Conservation (phyloP, 2,113 vertebrate genomes). For the Macrotis lagotis region DNA sequence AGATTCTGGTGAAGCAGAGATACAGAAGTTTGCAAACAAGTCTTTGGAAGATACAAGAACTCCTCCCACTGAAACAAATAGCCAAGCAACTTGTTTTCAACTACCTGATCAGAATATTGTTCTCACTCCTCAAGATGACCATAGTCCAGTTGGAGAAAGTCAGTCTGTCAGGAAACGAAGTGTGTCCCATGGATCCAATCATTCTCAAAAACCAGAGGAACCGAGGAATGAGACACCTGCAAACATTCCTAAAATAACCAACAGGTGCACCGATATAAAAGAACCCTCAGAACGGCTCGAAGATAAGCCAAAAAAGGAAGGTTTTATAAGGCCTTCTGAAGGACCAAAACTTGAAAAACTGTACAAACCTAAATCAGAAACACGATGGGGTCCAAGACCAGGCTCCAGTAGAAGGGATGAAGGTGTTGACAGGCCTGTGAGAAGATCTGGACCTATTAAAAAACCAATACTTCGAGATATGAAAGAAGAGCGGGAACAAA, state of each 20-base stretch:
- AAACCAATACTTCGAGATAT: conserved; percentile 97
- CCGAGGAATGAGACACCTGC: conserved; percentile 86
- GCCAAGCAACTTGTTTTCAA: conserved; percentile 84
- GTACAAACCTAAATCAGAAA: conserved; percentile 93
- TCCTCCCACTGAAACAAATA: conserved; percentile 83
- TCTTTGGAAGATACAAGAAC: conserved; percentile 87
- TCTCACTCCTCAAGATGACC: conserved; percentile 85
- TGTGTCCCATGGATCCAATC: conserved; percentile 92
- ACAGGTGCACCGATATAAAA: conserved; percentile 83
- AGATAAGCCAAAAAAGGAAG: conserved; percentile 91
- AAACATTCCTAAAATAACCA: conserved; percentile 83
- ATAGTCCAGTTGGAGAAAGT: conserved; percentile 81
- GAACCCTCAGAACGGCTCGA: conserved; percentile 88
- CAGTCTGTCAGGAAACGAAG: conserved; percentile 91
- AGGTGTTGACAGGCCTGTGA: conserved; percentile 90
- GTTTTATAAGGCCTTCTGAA: conserved; percentile 84
- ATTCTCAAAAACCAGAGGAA: conserved; percentile 92
- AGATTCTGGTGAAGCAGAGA: conserved; percentile 86
- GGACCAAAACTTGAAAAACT: conserved; percentile 93
- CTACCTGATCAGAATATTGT: conserved; percentile 84
- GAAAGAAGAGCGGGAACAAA: conserved; percentile 97
- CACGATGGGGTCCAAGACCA: conserved; percentile 94
- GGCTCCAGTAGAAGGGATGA: conserved; percentile 91
- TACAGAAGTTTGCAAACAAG: conserved; percentile 86
- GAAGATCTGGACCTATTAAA: conserved; percentile 97